Conservation (phyloP, 2,113 vertebrate genomes). For the Bostrychus sinensis region DNA sequence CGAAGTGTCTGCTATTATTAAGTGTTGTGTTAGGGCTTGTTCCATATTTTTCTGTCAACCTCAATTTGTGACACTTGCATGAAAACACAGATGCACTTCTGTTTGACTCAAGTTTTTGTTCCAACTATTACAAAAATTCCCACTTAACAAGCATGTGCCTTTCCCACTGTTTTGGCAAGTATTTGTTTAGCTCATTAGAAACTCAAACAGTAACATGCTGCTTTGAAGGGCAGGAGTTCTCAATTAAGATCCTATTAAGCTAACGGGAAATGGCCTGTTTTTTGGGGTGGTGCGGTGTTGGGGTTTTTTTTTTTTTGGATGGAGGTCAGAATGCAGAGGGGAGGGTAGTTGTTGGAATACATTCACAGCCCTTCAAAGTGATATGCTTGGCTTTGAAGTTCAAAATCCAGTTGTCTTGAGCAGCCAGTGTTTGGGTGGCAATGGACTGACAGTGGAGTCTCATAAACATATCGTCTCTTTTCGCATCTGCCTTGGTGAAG, state of each 20-base stretch:
- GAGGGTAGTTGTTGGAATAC: conserved; percentile 52
- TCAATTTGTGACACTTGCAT: conserved; percentile 18
- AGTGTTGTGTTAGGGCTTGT: conserved; percentile 1
- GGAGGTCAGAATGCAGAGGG: conserved; percentile 56
- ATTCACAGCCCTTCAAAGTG: conserved; percentile 75
- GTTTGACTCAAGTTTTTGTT: conserved; percentile 28
- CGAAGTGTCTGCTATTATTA: conserved; percentile 6
- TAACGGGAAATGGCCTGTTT: conserved; percentile 64
- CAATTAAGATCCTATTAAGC: conserved; percentile 68
- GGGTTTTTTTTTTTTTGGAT: conserved; percentile 55
- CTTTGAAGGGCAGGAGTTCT: conserved; percentile 73
- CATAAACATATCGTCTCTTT: conserved; percentile 19
- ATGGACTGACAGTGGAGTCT: conserved; percentile 39
- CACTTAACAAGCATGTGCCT: conserved; percentile 64
- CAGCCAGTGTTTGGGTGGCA: conserved; percentile 61
- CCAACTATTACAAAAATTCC: conserved; percentile 21
- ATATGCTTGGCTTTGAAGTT: conserved; percentile 80
- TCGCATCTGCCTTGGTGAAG: not conserved
- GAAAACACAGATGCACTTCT: not conserved
- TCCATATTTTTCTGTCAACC: conserved; percentile 15
- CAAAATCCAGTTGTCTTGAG: conserved; percentile 75
- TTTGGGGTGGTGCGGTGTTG: conserved; percentile 20
- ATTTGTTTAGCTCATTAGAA: conserved; percentile 63
- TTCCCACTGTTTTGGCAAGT: conserved; percentile 17
- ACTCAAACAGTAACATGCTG: conserved; percentile 52